Base-by-base conservation (phyloP, 2,797 vertebrate genomes). In the Danio choprae region DNA sequence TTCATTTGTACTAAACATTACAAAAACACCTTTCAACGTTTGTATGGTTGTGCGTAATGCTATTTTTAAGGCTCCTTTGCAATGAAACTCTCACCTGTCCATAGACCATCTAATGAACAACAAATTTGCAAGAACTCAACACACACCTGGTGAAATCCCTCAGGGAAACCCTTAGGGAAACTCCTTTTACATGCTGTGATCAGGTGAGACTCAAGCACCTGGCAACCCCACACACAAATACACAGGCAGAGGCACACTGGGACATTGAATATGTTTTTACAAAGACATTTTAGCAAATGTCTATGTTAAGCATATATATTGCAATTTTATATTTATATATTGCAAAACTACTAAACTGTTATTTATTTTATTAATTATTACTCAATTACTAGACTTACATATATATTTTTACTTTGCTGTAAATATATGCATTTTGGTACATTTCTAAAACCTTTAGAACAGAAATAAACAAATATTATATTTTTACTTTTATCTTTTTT, bases 121-220 rank as follows among this genome's bases (percentile, higher is more conserved):
- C 10, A 51, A 59, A 51, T 53, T 15, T 62, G 59, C 43, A 71
- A 13, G 10, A 68, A 77, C 48, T 58, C n/a, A 51, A 44, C 6
- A 81, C 29, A 82, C 44, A 70, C 46, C 46, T 44, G 40, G 18
- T 6, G 0, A 67, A 51, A 51, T 74, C 63, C 13, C 60, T 20
- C 1, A 40, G 43, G 22, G 38, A 46, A 46, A 36, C 8, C 70
- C 65, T 20, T 15, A 38, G 58, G 65, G 71, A 53, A 64, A 56
- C 53, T 59, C 20, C 58, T 43, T 41, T n/a, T 50, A 29, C 53
- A 58, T 44, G n/a, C 50, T 60, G 41, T 51, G 65, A 70, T 70
- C 73, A 81, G 48, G 62, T 69, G 22, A 79, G 18, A 36, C 29
- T 74, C 68, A 48, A 79, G 74, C 44, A 58, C 77, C 64, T 86